Base-by-base conservation (phyloP, 2,797 vertebrate genomes). In the Eleutherodactylus coqui region DNA sequence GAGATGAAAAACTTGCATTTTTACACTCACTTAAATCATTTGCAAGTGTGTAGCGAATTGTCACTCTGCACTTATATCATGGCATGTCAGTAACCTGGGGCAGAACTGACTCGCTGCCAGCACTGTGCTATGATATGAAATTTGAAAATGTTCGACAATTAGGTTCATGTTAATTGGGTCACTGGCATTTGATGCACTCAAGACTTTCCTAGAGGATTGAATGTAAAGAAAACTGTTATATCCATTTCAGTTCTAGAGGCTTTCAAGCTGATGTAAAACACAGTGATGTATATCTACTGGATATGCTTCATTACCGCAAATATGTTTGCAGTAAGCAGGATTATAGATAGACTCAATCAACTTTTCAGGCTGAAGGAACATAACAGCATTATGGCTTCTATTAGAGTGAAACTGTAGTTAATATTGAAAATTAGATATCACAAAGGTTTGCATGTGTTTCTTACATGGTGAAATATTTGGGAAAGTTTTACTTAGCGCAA, bases 131-230 rank as follows among this genome's bases (percentile, higher is more conserved):
- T 80, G 78, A 67, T 80, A 64, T 80, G 27, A 79, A 62, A 41
- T 45, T 60, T 64, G n/a, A 47, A 29, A 80, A 34, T 67, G 43
- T 80, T 36, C 17, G 38, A 80, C 78, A 80, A 80, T 80, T 80
- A 80, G 45, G 38, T 62, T 80, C 43, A 67, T 67, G 60, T 49
- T 80, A 80, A 80, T 80, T 67, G 78, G 78, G 41, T 80, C 41
- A 45, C 58, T 67, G 78, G 27, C n/a, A 67, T 34, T 49, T 51
- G 2, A 51, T 76, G 73, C 53, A 72, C 16, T 27, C 38, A 72
- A 51, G 17, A 51, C 73, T 51, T 32, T 76, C 73, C 73, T 76
- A 29, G 73, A 76, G 73, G 73, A 45, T 51, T 13, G 43, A 9
- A 67, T 80, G 78, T 47, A 80, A 67, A 34, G 41, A 45, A 64